Percentiles rank a stretch among this genome's conserved stretches.
Conservation (phyloP, 2,888 invertebrate genomes). For the Drosophila anomalata region DNA sequence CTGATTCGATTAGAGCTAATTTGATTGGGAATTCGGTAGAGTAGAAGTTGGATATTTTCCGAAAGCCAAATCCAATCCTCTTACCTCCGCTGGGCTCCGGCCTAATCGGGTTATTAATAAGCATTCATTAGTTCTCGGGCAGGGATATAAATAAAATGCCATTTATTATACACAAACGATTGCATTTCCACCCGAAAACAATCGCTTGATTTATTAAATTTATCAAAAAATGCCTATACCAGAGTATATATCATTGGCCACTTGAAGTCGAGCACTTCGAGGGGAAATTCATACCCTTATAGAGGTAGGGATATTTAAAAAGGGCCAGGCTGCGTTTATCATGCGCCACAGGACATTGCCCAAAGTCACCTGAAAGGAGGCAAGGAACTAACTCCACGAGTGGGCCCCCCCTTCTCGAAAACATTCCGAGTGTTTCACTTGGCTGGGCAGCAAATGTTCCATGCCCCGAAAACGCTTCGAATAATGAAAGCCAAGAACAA, state of each 20-base stretch:
- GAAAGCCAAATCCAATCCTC: constrained; percentile 4
- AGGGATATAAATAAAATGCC: constrained; percentile 64
- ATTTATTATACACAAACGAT: constrained; percentile 68
- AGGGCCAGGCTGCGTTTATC: constrained; percentile 61
- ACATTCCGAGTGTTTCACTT: constrained; percentile 48
- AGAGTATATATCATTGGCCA: constrained; percentile 29
- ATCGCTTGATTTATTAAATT: constrained; percentile 70
- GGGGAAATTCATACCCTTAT: constrained; percentile 22
- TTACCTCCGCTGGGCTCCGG: background rate
- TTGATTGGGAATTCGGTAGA: constrained; percentile 41
- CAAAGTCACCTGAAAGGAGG: constrained; percentile 59
- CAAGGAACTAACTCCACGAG: constrained; percentile 9
- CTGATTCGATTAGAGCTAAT: constrained; percentile 44
- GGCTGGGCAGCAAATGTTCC: constrained; percentile 69
- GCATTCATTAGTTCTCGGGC: constrained; percentile 62
- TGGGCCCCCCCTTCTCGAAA: background rate
- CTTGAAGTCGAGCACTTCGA: constrained; percentile 19
- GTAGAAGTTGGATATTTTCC: constrained; percentile 17
- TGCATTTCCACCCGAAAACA: constrained; percentile 52
- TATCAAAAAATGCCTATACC: constrained; percentile 48
- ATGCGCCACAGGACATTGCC: constrained; percentile 72
- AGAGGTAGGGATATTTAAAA: constrained; percentile 62
- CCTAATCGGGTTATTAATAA: constrained; percentile 72
- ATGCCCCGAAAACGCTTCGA: constrained; percentile 55
- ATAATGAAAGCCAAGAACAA: constrained; percentile 46